phyloP scores from a whole-genome alignment of 2,113 vertebrate genomes.

The Pholis gunnellus region DNA sequence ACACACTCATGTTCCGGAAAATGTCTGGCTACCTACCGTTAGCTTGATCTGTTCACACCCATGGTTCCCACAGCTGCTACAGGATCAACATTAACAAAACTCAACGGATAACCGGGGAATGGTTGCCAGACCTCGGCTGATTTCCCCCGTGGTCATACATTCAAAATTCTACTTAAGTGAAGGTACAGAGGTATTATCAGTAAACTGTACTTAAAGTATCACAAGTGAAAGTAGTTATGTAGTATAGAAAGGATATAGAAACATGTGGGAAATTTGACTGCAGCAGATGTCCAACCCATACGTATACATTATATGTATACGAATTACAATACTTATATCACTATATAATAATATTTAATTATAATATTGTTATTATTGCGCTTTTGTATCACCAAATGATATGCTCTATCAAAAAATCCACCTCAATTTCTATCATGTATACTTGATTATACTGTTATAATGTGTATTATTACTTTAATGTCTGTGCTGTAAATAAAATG shows the following conservation, averaged over 20 bases:
- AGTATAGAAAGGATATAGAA: too few species aligned
- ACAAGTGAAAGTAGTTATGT: neutral
- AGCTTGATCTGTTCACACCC: neutral
- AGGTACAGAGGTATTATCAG: neutral
- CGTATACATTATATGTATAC: neutral
- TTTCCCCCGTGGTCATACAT: neutral
- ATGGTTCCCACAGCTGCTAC: neutral
- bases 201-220: neutral
- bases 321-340: neutral
- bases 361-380: neutral
- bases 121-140: neutral
- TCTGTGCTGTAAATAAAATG: neutral
- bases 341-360: neutral
- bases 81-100: neutral
- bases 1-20: neutral
- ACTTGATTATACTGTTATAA: neutral
- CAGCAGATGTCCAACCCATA: neutral
- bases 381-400: neutral
- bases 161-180: neutral
- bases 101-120: neutral
- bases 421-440: neutral
- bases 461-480: neutral
- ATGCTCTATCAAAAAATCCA: neutral
- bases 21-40: neutral
- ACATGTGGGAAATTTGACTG: neutral